A percentile compares a stretch with the other conserved stretches of the same genome.
Conservation (phyloP, 64 coral and sea anemone species). For the Montipora foliosa region DNA sequence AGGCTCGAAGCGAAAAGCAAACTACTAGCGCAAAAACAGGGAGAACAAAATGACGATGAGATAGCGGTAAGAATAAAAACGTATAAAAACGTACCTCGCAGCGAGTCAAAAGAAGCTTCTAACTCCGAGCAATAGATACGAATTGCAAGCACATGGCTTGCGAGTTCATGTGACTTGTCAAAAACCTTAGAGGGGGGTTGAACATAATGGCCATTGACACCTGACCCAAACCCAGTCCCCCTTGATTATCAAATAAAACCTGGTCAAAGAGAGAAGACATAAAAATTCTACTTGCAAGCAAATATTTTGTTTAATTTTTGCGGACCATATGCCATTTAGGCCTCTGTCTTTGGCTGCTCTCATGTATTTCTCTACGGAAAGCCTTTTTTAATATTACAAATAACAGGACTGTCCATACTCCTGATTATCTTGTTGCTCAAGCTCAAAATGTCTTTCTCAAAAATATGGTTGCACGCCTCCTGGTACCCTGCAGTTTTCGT, state of each 20-base stretch:
- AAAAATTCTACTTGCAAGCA: too few species aligned
- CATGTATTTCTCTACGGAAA: neutral
- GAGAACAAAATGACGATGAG: neutral
- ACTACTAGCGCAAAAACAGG: neutral
- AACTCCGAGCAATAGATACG: neutral
- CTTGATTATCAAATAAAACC: too few species aligned
- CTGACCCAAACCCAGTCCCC: too few species aligned
- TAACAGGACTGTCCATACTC: neutral
- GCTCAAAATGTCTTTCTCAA: neutral
- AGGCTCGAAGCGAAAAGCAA: neutral
- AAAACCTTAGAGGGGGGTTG: neutral
- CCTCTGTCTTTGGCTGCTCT: too few species aligned
- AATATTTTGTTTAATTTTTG: too few species aligned
- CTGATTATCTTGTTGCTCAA: neutral
- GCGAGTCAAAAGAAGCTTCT: neutral
- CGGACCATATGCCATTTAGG: too few species aligned
- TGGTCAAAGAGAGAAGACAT: too few species aligned
- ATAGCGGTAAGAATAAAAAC: neutral
- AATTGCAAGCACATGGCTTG: conserved; percentile 9
- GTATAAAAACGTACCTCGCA: conserved; percentile 11
- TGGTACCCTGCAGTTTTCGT: neutral
- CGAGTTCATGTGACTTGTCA: neutral
- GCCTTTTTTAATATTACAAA: neutral
- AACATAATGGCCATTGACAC: neutral
- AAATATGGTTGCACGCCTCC: neutral